A percentile compares a stretch with the other conserved stretches of the same genome.
These are phyloP conservation scores for Drosophila pseudoananassae DNA, from an alignment of 1,140 invertebrate species.

Conservation along the genomic window DNA sequence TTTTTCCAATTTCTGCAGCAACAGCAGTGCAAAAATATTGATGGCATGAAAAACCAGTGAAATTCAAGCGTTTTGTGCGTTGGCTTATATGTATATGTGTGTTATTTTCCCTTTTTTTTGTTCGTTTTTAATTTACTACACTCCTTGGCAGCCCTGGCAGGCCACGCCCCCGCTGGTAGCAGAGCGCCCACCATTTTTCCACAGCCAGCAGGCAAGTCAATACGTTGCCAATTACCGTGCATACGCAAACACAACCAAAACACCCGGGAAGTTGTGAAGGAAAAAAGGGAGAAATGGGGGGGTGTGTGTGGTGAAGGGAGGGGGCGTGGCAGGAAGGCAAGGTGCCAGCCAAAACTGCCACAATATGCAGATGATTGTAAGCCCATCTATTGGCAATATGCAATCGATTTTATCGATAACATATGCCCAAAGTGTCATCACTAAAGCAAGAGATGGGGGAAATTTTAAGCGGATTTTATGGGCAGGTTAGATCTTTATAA, in stretches of 20 bases:
- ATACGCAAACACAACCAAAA: slow-evolving; percentile 23
- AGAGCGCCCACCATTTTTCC: slow-evolving; percentile 2
- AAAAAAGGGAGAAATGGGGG: too few relatives aligned
- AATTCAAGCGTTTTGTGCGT: slow-evolving; percentile 8
- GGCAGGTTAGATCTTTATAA: too few relatives aligned
- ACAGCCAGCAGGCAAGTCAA: slow-evolving; percentile 43
- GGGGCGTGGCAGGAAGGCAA: neutral
- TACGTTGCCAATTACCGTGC: slow-evolving; percentile 59
- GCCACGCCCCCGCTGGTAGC: slow-evolving; percentile 12
- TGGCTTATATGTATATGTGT: neutral
- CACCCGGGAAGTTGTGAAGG: neutral
- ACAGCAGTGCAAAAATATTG: neutral
- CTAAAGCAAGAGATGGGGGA: too few relatives aligned
- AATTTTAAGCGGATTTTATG: too few relatives aligned
- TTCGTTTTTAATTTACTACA: slow-evolving; percentile 50
- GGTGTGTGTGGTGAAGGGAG: too few relatives aligned
- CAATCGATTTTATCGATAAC: slow-evolving; percentile 25
- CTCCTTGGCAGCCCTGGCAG: slow-evolving; percentile 10
- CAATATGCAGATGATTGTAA: slow-evolving; percentile 43
- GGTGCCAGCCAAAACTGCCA: neutral
- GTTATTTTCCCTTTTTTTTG: slow-evolving; percentile 3
- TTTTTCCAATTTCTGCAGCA: slow-evolving; percentile 16
- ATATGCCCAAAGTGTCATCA: neutral
- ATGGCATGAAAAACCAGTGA: slow-evolving; percentile 13
- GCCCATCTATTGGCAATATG: slow-evolving; percentile 1